Conservation (phyloP, 2,888 invertebrate species). For the Invenusta paracnida region DNA sequence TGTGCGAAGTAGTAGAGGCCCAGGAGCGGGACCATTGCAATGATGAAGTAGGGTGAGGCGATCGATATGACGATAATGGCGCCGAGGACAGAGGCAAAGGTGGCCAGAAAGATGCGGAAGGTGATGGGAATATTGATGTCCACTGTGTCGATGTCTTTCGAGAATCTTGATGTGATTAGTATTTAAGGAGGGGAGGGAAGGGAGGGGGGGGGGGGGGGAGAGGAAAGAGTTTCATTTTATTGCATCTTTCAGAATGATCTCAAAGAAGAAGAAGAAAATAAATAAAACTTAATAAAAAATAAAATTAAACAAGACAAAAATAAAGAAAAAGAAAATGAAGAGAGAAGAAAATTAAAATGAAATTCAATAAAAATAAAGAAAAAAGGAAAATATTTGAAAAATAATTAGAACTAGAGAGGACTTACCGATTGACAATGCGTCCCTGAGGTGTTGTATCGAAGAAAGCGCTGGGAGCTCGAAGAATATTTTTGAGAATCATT, state of each 20-base stretch:
- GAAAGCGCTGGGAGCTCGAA: slow-evolving; percentile 49
- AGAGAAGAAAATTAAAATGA: too few relatives aligned
- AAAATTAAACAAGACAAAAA: too few relatives aligned
- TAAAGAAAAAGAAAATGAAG: not conserved
- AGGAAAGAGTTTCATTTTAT: too few relatives aligned
- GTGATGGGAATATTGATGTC: slow-evolving; percentile 45
- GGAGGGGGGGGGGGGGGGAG: too few relatives aligned
- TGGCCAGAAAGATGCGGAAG: slow-evolving; percentile 39
- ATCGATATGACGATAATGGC: slow-evolving; percentile 44
- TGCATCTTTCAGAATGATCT: too few relatives aligned
- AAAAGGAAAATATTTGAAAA: too few relatives aligned
- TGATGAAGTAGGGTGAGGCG: slow-evolving; percentile 42
- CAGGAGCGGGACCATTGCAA: slow-evolving; percentile 41
- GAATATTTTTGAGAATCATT: slow-evolving; percentile 38
- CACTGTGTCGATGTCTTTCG: slow-evolving; percentile 46
- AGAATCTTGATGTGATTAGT: too few relatives aligned
- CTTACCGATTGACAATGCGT: slow-evolving; percentile 59
- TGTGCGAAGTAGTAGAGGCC: slow-evolving; percentile 61
- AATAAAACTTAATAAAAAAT: too few relatives aligned
- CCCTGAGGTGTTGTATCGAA: slow-evolving; percentile 60
- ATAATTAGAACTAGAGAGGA: too few relatives aligned
- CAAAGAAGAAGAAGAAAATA: too few relatives aligned
- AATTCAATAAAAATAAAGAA: too few relatives aligned
- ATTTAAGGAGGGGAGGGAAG: too few relatives aligned
- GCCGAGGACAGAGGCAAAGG: slow-evolving; percentile 24